phyloP scores from a whole-genome alignment of 2,888 invertebrate genomes.

The Tenodera sinensis region DNA sequence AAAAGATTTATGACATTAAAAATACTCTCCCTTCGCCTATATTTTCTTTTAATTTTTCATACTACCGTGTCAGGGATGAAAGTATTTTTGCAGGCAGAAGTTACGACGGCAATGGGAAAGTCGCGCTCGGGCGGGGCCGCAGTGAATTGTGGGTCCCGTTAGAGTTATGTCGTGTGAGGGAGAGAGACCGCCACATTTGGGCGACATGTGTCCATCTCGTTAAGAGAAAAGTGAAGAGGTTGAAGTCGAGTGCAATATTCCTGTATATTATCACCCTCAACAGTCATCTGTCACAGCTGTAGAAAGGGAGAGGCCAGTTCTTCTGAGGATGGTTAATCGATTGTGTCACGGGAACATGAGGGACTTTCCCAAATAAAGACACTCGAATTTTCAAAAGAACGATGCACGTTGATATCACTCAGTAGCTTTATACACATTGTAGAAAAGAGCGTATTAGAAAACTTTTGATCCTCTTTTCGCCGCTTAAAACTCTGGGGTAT shows the following conservation, averaged over 20 bases:
- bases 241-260: not conserved
- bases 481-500: no score
- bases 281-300: not conserved
- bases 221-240: not conserved
- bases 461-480: no score
- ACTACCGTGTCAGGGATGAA: slow-evolving; percentile 40
- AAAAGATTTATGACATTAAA: slow-evolving; percentile 42
- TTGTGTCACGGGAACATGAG: not conserved
- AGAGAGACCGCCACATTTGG: not conserved
- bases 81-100: not conserved
- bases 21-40: slow-evolving; percentile 33
- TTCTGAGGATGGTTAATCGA: not conserved
- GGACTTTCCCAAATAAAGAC: not conserved
- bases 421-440: no score
- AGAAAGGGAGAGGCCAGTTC: not conserved
- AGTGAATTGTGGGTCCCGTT: slow-evolving; percentile 1
- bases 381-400: not conserved
- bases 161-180: not conserved
- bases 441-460: no score
- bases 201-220: not conserved
- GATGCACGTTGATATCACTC: not conserved
- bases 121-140: not conserved
- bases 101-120: not conserved
- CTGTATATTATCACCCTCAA: not conserved
- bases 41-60: slow-evolving; percentile 43